Evolutionary conservation across 2,888 invertebrate species (phyloP).

Genomic region (Hybos culiciformis): DNA sequence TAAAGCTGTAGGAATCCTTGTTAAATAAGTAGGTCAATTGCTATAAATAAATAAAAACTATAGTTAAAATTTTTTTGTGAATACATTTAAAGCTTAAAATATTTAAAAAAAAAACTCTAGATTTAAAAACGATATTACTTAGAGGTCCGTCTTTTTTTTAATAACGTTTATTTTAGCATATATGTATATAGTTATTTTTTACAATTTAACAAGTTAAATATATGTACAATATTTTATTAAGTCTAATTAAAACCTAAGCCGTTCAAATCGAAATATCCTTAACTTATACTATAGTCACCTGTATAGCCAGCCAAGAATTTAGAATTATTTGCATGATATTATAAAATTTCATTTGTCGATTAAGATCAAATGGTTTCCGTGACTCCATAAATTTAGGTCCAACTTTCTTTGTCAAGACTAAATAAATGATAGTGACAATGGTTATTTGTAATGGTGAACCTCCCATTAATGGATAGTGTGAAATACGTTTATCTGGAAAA

Average conservation of each 20-base stretch:
- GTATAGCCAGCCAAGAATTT: no score
- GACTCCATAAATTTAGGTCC: slow-evolving; percentile 62
- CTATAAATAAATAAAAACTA: not conserved
- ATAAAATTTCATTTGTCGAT: slow-evolving; percentile 44
- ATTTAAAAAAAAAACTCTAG: not conserved
- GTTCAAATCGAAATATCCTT: no score
- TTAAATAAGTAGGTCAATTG: not conserved
- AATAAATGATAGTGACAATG: slow-evolving; percentile 39
- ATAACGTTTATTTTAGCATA: no score
- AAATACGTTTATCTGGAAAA: not conserved
- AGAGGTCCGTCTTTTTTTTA: not conserved
- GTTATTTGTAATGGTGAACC: not conserved
- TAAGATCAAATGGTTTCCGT: slow-evolving; percentile 47
- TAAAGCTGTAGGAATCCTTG: not conserved
- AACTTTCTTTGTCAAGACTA: slow-evolving; percentile 52
- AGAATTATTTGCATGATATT: slow-evolving; percentile 3
- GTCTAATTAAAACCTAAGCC: no score
- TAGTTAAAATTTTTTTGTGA: not conserved
- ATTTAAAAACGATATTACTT: not conserved
- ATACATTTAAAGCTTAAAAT: not conserved
- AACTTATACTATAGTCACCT: no score
- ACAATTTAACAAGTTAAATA: no score
- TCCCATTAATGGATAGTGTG: not conserved
- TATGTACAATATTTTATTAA: no score
- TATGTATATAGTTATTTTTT: no score